A percentile compares a stretch with the other conserved stretches of the same genome.
phyloP scores from a whole-genome alignment of 2,888 invertebrate genomes.

The Dicranocentrus wangi region DNA sequence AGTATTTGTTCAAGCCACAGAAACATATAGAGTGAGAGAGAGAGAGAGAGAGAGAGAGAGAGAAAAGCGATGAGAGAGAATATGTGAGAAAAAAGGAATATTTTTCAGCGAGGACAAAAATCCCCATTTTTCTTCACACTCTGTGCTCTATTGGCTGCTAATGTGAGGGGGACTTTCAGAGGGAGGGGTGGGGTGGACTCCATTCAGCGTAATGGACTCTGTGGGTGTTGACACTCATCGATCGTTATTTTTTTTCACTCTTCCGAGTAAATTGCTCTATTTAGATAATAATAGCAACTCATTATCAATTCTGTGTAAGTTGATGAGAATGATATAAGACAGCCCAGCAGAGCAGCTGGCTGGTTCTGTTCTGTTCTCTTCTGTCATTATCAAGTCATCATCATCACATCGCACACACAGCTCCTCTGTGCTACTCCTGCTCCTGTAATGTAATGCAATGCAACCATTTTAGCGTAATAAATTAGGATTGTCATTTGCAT shows the following conservation, averaged over 20 bases:
- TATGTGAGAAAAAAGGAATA: too few relatives aligned
- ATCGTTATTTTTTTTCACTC: conserved; percentile 51
- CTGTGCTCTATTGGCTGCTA: conserved; percentile 63
- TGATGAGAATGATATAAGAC: background rate
- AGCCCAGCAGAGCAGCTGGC: background rate
- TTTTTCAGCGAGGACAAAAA: too few relatives aligned
- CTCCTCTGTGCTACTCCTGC: background rate
- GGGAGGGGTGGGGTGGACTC: conserved; percentile 53
- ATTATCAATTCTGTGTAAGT: conserved; percentile 49
- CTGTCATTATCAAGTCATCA: conserved; percentile 7
- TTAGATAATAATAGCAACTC: conserved; percentile 60
- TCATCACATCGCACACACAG: background rate
- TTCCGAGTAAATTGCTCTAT: conserved; percentile 61
- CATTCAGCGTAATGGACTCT: conserved; percentile 63
- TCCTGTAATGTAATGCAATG: background rate
- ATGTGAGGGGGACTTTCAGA: conserved; percentile 58
- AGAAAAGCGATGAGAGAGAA: too few relatives aligned
- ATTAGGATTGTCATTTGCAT: conserved; percentile 9
- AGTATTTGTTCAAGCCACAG: conserved; percentile 56
- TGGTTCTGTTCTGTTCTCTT: background rate
- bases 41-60: too few relatives aligned
- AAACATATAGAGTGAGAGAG: background rate
- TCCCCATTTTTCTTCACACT: conserved; percentile 23
- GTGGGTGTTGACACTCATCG: conserved; percentile 63
- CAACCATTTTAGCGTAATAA: background rate